Conservation (phyloP, 2,888 invertebrate genomes). For the Nephrotoma guestfalica region DNA sequence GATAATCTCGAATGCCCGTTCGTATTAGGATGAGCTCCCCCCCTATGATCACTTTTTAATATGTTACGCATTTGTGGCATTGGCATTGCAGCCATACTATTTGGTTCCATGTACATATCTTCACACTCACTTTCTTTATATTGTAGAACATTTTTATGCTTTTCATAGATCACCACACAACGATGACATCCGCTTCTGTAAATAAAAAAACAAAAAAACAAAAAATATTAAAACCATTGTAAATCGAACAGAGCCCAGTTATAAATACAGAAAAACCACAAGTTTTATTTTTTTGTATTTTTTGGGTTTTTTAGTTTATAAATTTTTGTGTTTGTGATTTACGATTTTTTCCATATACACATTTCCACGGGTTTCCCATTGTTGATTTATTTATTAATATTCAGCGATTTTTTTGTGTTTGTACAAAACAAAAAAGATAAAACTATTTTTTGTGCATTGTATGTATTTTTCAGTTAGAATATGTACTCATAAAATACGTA, state of each 20-base stretch:
- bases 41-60: conserved; percentile 35
- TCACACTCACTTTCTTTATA: conserved; percentile 92
- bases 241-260: background rate
- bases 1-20: conserved; percentile 36
- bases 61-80: conserved; percentile 30
- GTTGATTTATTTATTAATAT: background rate
- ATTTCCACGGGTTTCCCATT: background rate
- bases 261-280: background rate
- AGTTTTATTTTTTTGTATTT: background rate
- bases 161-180: conserved; percentile 90
- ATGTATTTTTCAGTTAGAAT: background rate
- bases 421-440: background rate
- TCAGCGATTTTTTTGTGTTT: background rate
- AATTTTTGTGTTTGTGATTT: background rate
- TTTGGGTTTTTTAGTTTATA: background rate
- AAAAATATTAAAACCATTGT: conserved; percentile 1
- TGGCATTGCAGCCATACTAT: conserved; percentile 36
- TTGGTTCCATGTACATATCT: conserved; percentile 36
- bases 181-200: conserved; percentile 81
- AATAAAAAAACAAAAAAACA: background rate
- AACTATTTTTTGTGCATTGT: background rate
- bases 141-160: conserved; percentile 86
- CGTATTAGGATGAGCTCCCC: conserved; percentile 37
- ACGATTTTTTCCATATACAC: background rate
- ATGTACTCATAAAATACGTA: background rate